Conservation (phyloP, 2,888 invertebrate genomes). For the Strigamia maritima region DNA sequence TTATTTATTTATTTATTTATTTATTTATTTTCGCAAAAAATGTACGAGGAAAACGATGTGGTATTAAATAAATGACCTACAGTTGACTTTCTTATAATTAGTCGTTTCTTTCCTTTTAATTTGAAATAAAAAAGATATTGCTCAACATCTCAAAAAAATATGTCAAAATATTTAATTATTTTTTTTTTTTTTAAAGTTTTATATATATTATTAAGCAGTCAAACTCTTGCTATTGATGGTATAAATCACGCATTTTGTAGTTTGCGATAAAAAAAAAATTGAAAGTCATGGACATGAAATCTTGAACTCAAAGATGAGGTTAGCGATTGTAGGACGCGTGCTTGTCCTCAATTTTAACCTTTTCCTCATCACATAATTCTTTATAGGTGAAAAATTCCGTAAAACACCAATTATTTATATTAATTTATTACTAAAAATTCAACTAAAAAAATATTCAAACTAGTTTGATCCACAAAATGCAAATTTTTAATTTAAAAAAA, state of each 20-base stretch:
- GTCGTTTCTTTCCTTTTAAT: neutral
- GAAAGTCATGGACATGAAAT: slow-evolving; percentile 32
- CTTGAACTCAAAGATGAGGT: slow-evolving; percentile 34
- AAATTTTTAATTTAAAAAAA: neutral
- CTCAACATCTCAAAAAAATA: neutral
- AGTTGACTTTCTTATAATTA: neutral
- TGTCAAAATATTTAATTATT: neutral
- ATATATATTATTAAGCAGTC: neutral
- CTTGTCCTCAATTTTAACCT: slow-evolving; percentile 22
- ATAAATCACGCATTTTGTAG: slow-evolving; percentile 2
- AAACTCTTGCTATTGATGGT: neutral
- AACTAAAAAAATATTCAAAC: too few species aligned
- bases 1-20: neutral
- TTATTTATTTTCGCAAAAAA: neutral
- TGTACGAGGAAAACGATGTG: neutral
- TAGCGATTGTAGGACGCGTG: slow-evolving; percentile 23
- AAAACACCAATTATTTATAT: neutral
- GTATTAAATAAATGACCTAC: neutral
- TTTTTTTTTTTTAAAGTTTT: neutral
- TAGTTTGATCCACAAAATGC: neutral
- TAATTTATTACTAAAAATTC: too few species aligned
- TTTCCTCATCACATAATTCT: slow-evolving; percentile 22
- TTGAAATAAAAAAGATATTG: neutral
- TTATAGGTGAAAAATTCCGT: neutral
- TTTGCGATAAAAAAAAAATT: slow-evolving; percentile 6